These are phyloP conservation scores for Accipiter virgatus DNA, from an alignment of 2,113 vertebrate species.

Conservation along the genomic window DNA sequence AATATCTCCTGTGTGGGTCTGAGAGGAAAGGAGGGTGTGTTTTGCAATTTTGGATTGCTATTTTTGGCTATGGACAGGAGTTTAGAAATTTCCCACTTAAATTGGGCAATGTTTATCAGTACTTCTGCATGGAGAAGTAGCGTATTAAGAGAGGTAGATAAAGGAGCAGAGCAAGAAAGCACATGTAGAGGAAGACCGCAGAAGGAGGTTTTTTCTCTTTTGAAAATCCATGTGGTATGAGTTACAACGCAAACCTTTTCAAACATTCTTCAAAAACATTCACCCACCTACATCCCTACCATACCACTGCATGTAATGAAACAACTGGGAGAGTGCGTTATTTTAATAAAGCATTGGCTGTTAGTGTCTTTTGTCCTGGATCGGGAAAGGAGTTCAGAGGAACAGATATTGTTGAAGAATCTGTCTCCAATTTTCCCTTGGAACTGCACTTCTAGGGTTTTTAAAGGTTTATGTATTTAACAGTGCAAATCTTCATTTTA, in stretches of 20 bases:
- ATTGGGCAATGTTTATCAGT: not conserved
- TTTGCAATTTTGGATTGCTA: not conserved
- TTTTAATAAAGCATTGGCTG: not conserved
- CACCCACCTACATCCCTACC: not conserved
- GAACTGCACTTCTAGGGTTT: not conserved
- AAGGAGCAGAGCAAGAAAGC: not conserved
- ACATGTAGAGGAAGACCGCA: not conserved
- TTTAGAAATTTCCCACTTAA: not conserved
- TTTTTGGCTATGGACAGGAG: not conserved
- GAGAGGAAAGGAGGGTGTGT: not conserved
- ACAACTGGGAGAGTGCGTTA: not conserved
- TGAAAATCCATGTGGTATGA: not conserved
- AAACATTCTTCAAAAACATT: not conserved
- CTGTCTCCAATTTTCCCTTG: slow-evolving; percentile 28
- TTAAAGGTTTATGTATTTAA: slow-evolving; percentile 51
- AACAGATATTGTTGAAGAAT: slow-evolving; percentile 9
- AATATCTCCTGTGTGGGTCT: not conserved
- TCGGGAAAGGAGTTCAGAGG: not conserved
- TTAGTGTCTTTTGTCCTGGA: not conserved
- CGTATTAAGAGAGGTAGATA: not conserved
- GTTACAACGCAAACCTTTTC: not conserved
- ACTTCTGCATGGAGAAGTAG: not conserved
- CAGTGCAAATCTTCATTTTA: not conserved
- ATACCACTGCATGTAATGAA: not conserved
- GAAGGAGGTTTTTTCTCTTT: not conserved